Base-by-base conservation (phyloP, 2,113 vertebrate genomes). In the Solea senegalensis region DNA sequence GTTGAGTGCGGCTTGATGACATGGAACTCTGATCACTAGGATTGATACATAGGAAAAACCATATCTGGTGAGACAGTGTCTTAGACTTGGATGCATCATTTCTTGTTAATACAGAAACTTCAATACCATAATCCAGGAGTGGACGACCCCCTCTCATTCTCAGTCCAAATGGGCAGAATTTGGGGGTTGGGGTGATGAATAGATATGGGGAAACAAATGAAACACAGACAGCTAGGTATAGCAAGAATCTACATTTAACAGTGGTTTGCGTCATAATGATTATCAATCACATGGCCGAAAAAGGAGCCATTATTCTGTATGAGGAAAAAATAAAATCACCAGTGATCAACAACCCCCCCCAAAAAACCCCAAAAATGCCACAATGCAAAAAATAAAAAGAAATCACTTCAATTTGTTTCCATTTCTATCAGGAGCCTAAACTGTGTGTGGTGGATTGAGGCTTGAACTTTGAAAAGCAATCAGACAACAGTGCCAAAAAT, bases 1-100 rank as follows among this genome's bases (percentile, higher is more conserved):
- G 98, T 90, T 98, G 97, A 80, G 97, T 96, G 84, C 98, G 96
- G 89, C 97, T 99, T 82, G 97, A 99, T 0, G 97, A 98, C 95
- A 98, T 95, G 84, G 97, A 97, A 89, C 95, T 92, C 95, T 97
- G 97, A 91, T 98, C 97, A 12, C 98, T 99, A 80, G 0, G 50
- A 80, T 51, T 68, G 43, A n/a, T 71, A 83, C 55, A 16, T 9
- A 65, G 64, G 43, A 51, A 12, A 70, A 43, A 76, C 16, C 21
- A 67, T 13, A 65, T 55, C 9, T 72, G 76, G 68, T 86, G 69
- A 85, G 64, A 45, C 65, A 13, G 45, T 26, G 64, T 58, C 56
- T 52, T 69, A 0, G 14, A 80, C 73, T 52, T 63, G 40, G 6
- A 71, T 9, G 69, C 80, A 71, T 83, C 80, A 88, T 86, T 85